A percentile compares a stretch with the other conserved stretches of the same genome.
These are phyloP conservation scores for Mercenaria mercenaria DNA, from an alignment of 1,140 invertebrate genomes.

Conservation along the genomic window DNA sequence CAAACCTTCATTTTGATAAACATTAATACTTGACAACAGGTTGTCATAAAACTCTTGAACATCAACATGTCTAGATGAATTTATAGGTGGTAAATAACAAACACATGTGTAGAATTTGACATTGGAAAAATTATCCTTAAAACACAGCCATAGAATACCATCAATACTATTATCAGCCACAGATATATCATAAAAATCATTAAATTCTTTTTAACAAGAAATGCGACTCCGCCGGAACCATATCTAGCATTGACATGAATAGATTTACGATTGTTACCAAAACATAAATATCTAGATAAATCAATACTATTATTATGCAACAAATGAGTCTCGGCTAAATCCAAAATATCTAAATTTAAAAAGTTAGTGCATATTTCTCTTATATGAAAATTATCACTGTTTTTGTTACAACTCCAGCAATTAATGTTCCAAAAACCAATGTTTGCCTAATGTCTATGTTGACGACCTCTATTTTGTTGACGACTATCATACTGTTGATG, in stretches of 20 bases:
- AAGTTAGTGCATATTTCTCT: no score
- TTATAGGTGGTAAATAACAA: not conserved
- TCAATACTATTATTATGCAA: not conserved
- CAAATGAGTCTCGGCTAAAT: conserved; percentile 44
- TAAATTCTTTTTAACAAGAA: conserved; percentile 23
- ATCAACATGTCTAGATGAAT: not conserved
- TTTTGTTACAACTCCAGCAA: no score
- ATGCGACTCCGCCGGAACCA: conserved; percentile 33
- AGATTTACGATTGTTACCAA: not conserved
- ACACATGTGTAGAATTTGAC: not conserved
- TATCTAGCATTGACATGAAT: not conserved
- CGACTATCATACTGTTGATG: no score
- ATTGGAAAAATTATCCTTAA: not conserved
- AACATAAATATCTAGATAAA: not conserved
- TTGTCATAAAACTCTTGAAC: not conserved
- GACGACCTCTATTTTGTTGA: no score
- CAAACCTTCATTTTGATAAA: not conserved
- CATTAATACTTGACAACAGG: not conserved
- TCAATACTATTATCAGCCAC: not conserved
- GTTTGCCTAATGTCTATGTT: no score
- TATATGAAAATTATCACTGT: no score
- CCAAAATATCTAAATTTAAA: conserved; percentile 41
- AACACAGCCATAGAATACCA: not conserved
- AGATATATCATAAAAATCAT: not conserved
- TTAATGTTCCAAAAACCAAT: no score